Base-by-base conservation (phyloP, 1,140 invertebrate genomes). In the Ooceraea biroi region DNA sequence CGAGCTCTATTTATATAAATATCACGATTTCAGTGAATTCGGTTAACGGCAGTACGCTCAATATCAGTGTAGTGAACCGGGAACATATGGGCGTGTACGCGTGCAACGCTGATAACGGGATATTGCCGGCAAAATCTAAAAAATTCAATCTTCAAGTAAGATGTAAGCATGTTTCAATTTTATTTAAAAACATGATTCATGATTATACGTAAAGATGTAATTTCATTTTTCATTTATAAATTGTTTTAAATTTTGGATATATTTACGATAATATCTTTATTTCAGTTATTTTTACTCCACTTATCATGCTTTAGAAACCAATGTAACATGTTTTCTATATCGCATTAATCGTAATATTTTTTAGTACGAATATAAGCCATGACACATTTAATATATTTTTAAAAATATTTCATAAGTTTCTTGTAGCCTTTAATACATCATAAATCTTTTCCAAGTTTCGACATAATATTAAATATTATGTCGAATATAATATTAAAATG, bases 91-190 rank as follows among this genome's bases (percentile, higher is more conserved):
- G 98, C 63, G 96, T 96, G 36, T 98, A 98, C 91, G 96, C 96
- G 12, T 99, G 98, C 88, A 96, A 97, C 27, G 98, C 98, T 50
- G 96, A 97, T 92, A 99, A 99, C 93, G 98, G 98, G 1, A 96
- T 99, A 89, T 96, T 97, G 19, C 98, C 98, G 0, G 95, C 96
- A 52, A 97, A 96, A 48, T 97, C 96, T 91, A 97, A 97, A 93
- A 97, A 96, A 48, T 97, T 97, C 83, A 95, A 96, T 69, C 95
- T 99, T 10, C 97, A 98, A 94, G 97, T 99, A 14, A 96, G 98
- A 87, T 99, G 98, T 99, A 93, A 97, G 97, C 96, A 71, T 19
- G 10, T 58, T 57, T 48, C 12, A 48, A 44, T 71, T 1, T 72
- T 2, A 14, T 55, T 36, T 41, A 12, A 71, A 30, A 41, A 57